A percentile compares a stretch with the other conserved stretches of the same genome.
Evolutionary conservation across 1,140 invertebrate species (phyloP).

Genomic region (Mactra quadrangularis): DNA sequence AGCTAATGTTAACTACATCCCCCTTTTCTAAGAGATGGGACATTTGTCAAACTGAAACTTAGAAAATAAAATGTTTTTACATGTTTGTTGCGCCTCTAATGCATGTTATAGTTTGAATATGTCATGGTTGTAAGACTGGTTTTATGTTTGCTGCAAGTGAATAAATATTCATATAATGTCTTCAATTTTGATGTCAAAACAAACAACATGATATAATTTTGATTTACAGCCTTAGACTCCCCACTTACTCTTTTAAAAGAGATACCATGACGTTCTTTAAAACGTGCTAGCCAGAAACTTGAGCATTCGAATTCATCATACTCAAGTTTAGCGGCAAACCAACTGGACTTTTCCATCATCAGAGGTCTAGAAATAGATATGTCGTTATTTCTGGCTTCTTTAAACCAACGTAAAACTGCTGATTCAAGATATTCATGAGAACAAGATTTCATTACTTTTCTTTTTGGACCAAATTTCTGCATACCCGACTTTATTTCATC

Average conservation of each 20-base stretch:
- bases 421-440: constrained; percentile 5
- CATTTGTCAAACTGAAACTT: too few species aligned
- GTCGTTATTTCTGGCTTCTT: not conserved
- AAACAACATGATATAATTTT: too few species aligned
- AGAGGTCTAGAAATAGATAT: constrained; percentile 9
- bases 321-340: not conserved
- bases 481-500: constrained; percentile 20
- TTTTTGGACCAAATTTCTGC: constrained; percentile 35
- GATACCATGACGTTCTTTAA: constrained; percentile 13
- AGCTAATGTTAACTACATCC: too few species aligned
- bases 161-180: too few species aligned
- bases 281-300: not conserved
- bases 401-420: constrained; percentile 19
- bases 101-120: too few species aligned
- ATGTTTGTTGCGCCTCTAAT: too few species aligned
- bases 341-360: not conserved
- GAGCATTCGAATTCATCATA: not conserved
- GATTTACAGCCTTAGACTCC: not conserved
- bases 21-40: too few species aligned
- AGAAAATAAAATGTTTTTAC: too few species aligned
- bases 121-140: too few species aligned
- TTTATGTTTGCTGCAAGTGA: too few species aligned
- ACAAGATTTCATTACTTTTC: constrained; percentile 8
- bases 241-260: not conserved
- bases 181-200: too few species aligned